These are phyloP conservation scores for Zoroaster sp. DNA, from an alignment of 53 echinoderm and acorn worm species.

Conservation along the genomic window DNA sequence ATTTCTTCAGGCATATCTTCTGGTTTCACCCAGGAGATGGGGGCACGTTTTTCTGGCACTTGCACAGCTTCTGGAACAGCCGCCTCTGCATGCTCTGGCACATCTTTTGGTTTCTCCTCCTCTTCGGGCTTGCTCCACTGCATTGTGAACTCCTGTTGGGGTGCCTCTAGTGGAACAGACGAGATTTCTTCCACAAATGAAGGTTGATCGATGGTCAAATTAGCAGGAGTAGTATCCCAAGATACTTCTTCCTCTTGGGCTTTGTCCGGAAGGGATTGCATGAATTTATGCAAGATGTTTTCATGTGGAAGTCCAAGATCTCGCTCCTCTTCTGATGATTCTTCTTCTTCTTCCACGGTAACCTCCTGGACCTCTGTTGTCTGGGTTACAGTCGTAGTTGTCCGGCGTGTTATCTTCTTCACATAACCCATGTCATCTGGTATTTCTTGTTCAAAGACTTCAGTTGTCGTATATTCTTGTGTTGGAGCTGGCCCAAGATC, in stretches of 20 bases:
- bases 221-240: conserved; percentile 4
- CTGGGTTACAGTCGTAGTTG: conserved; percentile 61
- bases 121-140: conserved; percentile 45
- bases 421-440: conserved; percentile 39
- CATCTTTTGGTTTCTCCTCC: conserved; percentile 38
- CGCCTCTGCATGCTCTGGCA: conserved; percentile 33
- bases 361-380: conserved; percentile 60
- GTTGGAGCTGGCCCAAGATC: conserved; percentile 2
- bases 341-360: conserved; percentile 69
- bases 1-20: conserved; percentile 31
- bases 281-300: conserved; percentile 80
- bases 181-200: conserved; percentile 15
- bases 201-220: conserved; percentile 28
- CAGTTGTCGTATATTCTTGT: conserved; percentile 28
- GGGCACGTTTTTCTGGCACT: conserved; percentile 52
- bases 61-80: conserved; percentile 49
- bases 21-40: conserved; percentile 39
- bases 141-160: conserved; percentile 27
- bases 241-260: conserved; percentile 41
- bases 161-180: conserved; percentile 27
- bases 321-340: conserved; percentile 54
- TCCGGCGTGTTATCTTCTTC: conserved; percentile 34
- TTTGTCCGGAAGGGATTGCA: conserved; percentile 73
- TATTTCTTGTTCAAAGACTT: conserved; percentile 46
- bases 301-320: conserved; percentile 82